Conservation (phyloP, 2,888 invertebrate genomes). For the Neoaliturus tenellus region DNA sequence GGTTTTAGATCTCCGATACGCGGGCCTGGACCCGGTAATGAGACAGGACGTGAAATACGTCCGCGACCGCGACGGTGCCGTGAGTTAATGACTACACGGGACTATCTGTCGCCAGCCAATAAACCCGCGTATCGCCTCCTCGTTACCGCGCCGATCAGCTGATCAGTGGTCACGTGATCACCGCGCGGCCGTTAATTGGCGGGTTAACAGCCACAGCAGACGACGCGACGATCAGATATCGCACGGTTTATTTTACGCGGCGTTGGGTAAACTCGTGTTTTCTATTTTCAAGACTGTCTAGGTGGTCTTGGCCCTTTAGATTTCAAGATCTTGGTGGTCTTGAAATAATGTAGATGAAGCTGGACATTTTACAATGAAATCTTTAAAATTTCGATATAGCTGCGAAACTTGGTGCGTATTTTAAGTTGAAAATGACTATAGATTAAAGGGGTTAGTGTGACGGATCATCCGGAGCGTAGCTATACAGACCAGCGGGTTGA, state of each 20-base stretch:
- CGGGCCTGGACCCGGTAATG: neutral
- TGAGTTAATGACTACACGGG: slow-evolving; percentile 24
- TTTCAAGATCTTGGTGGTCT: too few species aligned
- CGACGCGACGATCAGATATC: slow-evolving; percentile 7
- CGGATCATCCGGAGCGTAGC: too few species aligned
- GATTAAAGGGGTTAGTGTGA: too few species aligned
- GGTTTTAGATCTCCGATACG: neutral
- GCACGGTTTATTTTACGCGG: neutral
- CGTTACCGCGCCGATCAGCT: neutral
- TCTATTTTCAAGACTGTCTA: neutral
- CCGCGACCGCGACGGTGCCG: neutral
- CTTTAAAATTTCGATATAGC: too few species aligned
- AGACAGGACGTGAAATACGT: neutral
- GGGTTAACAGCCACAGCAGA: neutral
- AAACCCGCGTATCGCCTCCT: neutral
- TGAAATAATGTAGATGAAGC: too few species aligned
- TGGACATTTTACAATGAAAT: too few species aligned
- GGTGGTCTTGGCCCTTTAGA: neutral
- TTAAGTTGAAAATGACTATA: too few species aligned
- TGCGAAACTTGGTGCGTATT: too few species aligned
- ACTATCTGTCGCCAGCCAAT: slow-evolving; percentile 13
- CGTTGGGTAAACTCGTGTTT: neutral
- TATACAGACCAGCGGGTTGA: too few species aligned
- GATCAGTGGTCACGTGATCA: neutral
- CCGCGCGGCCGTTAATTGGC: neutral